Base-by-base conservation (phyloP, 2,113 vertebrate species). In the Osmerus eperlanus region DNA sequence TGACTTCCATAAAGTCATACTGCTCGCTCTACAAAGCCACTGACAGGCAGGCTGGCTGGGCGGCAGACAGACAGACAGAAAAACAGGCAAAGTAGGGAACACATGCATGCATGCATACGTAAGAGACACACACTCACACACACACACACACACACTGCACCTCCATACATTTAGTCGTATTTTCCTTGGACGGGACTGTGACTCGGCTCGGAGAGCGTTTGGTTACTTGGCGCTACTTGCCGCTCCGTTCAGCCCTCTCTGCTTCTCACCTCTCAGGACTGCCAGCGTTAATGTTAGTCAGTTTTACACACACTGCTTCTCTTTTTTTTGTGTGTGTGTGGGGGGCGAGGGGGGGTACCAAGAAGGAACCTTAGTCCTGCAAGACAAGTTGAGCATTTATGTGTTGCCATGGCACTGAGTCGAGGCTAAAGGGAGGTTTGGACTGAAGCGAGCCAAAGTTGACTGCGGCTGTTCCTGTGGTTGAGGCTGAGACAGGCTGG, bases 371-470 rank as follows among this genome's bases (percentile, higher is more conserved):
- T 36, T 63, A 63, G 25, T 63, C 61, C 61, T 32, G 61, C 61
- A 63, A 47, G 61, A 63, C 61, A 63, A 32, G 61, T 32, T 16
- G 28, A 14, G 13, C 61, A 63, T 63, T 63, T 19, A 63, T 18
- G 25, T 32, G 25, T 25, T 28, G 61, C 18, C 14, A 63, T 62
- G 60, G 60, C 60, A 29, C 28, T 28, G 23, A 62, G 60, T 28
- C 60, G 12, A 62, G 60, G 25, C 60, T 62, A 62, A 12, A 62
- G 32, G 21, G 23, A 62, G 60, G 25, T 23, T 62, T 25, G 9
- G 23, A 25, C 23, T 12, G 60, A 28, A 11, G 25, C 23, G 60
- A 62, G 23, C 60, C 60, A 28, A 32, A 62, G 4, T 15, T 25
- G 25, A 15, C 60, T 62, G 60, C 28, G 60, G 60, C 13, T 54